Evolutionary conservation across 2,113 vertebrate genomes (phyloP).

Genomic region (Daphoenositta chrysoptera): DNA sequence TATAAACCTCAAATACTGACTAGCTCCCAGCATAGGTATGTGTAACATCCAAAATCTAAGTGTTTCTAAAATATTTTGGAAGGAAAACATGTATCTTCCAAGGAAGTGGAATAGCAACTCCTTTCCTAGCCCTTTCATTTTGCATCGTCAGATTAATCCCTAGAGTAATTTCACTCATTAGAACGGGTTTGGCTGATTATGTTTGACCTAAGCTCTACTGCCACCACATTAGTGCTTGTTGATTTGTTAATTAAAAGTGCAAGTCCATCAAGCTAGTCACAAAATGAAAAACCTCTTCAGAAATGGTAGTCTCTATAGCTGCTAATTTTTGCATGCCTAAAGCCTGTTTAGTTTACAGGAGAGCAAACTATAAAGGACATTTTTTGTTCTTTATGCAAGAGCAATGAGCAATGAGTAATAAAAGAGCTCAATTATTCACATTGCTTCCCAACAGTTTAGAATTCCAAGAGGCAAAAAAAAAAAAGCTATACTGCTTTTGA

Average conservation of each 20-base stretch:
- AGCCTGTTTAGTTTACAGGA: slow-evolving; percentile 27
- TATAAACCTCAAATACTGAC: slow-evolving; percentile 3
- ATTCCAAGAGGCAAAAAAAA: not conserved
- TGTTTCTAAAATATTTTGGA: not conserved
- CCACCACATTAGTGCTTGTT: not conserved
- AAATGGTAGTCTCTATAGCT: not conserved
- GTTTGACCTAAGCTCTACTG: not conserved
- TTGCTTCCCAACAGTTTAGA: slow-evolving; percentile 54
- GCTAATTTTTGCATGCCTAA: slow-evolving; percentile 45
- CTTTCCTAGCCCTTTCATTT: not conserved
- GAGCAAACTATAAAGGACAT: slow-evolving; percentile 53
- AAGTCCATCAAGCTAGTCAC: slow-evolving; percentile 39
- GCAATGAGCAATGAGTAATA: slow-evolving; percentile 61
- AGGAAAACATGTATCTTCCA: not conserved
- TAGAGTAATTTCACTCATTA: slow-evolving; percentile 10
- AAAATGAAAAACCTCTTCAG: not conserved
- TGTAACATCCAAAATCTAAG: not conserved
- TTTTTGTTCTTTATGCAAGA: slow-evolving; percentile 64
- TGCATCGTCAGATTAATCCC: not conserved
- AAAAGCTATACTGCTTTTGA: not conserved
- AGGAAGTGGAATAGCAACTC: not conserved
- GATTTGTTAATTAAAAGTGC: slow-evolving; percentile 57
- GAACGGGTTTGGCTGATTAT: not conserved
- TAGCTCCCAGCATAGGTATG: not conserved
- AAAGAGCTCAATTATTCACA: slow-evolving; percentile 72